phyloP scores from a whole-genome alignment of 2,797 vertebrate genomes.

The Mus minutoides region DNA sequence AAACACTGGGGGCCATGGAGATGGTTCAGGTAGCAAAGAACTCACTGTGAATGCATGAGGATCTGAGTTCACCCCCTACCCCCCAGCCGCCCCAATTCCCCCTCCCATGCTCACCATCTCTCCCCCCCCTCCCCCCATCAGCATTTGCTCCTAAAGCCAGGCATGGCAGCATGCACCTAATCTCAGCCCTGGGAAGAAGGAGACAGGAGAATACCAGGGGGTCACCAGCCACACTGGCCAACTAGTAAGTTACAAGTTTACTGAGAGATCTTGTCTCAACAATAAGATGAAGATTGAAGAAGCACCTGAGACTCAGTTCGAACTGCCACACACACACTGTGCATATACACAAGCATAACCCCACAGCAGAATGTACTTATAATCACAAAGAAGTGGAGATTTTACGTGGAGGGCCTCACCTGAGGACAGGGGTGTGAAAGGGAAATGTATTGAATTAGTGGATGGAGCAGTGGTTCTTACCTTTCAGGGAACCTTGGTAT shows the following conservation, averaged over 20 bases:
- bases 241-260: background rate
- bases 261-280: background rate
- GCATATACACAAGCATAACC: background rate
- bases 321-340: background rate
- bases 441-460: background rate
- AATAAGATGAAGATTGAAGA: background rate
- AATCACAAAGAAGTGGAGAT: background rate
- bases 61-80: background rate
- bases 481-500: background rate
- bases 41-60: background rate
- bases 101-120: fast-evolving
- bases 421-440: background rate
- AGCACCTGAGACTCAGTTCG: background rate
- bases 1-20: background rate
- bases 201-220: too few species aligned
- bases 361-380: background rate
- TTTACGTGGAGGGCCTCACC: background rate
- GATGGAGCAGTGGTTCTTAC: background rate
- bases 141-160: background rate
- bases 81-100: too few species aligned
- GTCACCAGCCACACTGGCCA: background rate
- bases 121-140: too few species aligned
- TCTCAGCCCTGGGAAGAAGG: background rate
- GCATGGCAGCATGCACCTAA: background rate
- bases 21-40: background rate